Evolutionary conservation across 1,140 invertebrate species (phyloP), one percentile per base, ranked within the genome.

Genomic region (Lethrus apterus): DNA sequence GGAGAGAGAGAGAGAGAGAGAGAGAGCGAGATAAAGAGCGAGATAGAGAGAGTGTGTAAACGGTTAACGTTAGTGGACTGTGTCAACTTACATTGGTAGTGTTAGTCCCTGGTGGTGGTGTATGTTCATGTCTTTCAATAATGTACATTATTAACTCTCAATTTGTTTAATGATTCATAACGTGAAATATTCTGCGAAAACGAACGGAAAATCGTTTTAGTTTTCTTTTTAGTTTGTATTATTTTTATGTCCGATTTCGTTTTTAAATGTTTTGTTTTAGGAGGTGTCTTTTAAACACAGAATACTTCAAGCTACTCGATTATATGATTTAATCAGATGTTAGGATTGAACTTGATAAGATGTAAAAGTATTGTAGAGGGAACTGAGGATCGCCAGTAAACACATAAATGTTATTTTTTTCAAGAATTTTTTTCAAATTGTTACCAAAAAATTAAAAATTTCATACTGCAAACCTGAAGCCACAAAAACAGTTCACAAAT

Each of bases 81-180:
- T 59, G 59, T 58, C 42, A 54, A 59, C 57, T 59, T 62, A 59
- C 59, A 59, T 62, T 46, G 50, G 20, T 42, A 50, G 56, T 61
- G 52, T 61, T 54, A 54, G 35, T 58, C 57, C 59, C 34, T 20
- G 34, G 34, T 49, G 54, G 21, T 47, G 43, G 50, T 60, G 54
- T 60, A 54, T 54, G 45, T 52, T 57, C 47, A 57, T 59, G 52
- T 54, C 45, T 17, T 40, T 34, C 31, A 46, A 46, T 46, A 20
- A 33, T 45, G 43, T 45, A 45, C 30, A 45, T 21, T 21, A 45
- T 45, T 31, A 46, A 26, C 36, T 26, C 24, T 26, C n/a, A 7
- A 7, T 26, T 26, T 26, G 7, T 26, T 36, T 36, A 36, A 36
- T 8, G 7, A 20, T 20, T 13, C 19, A 20, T 18, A 34, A 4